Evolutionary conservation across 2,797 vertebrate species (phyloP), one percentile per base, ranked within the genome.

Genomic region (Gephyroberyx darwinii): DNA sequence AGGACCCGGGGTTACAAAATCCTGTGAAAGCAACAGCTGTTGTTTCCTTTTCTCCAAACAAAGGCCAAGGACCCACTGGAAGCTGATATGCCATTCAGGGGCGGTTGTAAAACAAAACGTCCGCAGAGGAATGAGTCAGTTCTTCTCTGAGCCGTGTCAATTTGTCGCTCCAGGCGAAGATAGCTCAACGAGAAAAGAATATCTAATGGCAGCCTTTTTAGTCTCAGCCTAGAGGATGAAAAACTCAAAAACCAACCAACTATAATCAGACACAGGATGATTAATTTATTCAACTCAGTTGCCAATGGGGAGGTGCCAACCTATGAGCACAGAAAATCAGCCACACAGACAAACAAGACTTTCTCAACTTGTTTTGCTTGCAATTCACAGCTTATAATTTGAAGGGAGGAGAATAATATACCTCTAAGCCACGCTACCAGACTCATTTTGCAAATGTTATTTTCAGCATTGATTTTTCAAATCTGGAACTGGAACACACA

Each of bases 21-120:
- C 93, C 93, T 94, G 91, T 96, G 94, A 96, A 96, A 96, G 94
- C 94, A 95, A 95, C 95, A 96, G 95, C 95, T 96, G 96, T 95
- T 96, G 93, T 94, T 90, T 90, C 87, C 83, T 89, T 84, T 87
- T 81, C 78, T 77, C 81, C 84, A 73, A 82, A 91, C 78, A 91
- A 92, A 92, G 85, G 88, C 86, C 88, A 88, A 90, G 84, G 90
- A 91, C 87, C 85, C 85, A 61, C 61, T 91, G 90, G 87, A 89
- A 92, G 85, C 87, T 77, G 86, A 93, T 90, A 91, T 71, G 45
- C 85, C 81, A 82, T 88, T 88, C 85, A 91, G 76, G 80, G 83
- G 58, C 35, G 71, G 80, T 60, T 90, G 90, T 91, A 89, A 92
- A 91, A 84, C 5, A 50, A 88, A 86, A 81, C 79, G 48, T 72